Base-by-base conservation (phyloP, 2,888 invertebrate species). In the Chymomyza fuscimana region DNA sequence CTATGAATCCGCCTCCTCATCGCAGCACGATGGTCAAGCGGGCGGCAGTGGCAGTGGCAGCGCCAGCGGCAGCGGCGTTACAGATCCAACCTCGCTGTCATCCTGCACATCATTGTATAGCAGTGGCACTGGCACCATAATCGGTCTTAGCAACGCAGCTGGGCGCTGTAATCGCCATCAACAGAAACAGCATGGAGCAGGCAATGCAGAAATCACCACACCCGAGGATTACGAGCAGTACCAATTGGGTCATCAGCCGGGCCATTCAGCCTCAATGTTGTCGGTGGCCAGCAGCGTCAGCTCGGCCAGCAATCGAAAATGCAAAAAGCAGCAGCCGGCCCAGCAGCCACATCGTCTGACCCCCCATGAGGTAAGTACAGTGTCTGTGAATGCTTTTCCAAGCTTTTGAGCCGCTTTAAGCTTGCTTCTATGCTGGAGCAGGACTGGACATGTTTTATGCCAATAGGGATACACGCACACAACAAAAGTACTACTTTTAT, bases 41-140 rank as follows among this genome's bases (percentile, higher is more conserved):
- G 74, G 73, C 6, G 29, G 29, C 40, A 22, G 54, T 5, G 78
- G 76, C 36, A 78, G 74, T 54, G 74, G 72, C 5, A 25, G 58
- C 29, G 58, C 22, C 7, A 25, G 58, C 58, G 58, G 58, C 7
- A 78, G 76, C 40, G 79, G 74, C 52, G 76, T 75, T 50, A 83
- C 86, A 61, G 91, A 90, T 79, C 89, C 90, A 56, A 80, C 87
- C 60, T 90, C 90, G 22, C 74, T 89, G 2, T 88, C 90, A 50
- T 89, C 89, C 46, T 82, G 81, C 65, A 88, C 86, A 36, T 89
- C 89, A 51, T 69, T 89, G 12, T 87, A 90, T 50, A 89, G 88
- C 77, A 81, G 81, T 66, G 80, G 86, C 67, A 78, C 78, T 40
- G 83, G 88, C 58, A 78, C 76, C 10, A 72, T 74, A 10, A 69